These are phyloP conservation scores for Chydorus sphaericus DNA, from an alignment of 2,888 invertebrate species.

Conservation along the genomic window DNA sequence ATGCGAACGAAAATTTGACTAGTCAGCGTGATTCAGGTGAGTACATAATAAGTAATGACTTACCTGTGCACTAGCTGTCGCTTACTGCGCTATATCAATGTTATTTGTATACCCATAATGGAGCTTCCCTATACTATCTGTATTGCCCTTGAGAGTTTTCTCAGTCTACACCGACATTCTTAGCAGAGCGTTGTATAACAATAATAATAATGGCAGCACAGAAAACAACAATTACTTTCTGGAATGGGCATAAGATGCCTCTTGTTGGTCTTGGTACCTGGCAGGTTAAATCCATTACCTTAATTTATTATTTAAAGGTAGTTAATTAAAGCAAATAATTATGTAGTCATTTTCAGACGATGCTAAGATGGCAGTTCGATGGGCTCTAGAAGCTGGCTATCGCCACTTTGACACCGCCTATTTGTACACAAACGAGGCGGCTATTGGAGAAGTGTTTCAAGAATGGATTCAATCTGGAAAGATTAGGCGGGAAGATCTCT, in stretches of 20 bases:
- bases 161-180: too few species aligned
- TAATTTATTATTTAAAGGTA: not conserved
- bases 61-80: too few species aligned
- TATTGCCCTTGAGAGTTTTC: too few species aligned
- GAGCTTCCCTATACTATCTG: too few species aligned
- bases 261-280: slow-evolving; percentile 62
- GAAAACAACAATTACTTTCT: slow-evolving; percentile 9
- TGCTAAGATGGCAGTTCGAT: slow-evolving; percentile 24
- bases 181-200: too few species aligned
- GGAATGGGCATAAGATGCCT: slow-evolving; percentile 47
- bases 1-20: too few species aligned
- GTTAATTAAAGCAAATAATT: not conserved
- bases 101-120: too few species aligned
- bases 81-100: too few species aligned
- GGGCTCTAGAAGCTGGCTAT: slow-evolving; percentile 27
- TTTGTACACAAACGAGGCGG: slow-evolving; percentile 25
- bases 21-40: too few species aligned
- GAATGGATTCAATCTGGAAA: slow-evolving; percentile 23
- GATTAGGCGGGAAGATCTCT: slow-evolving; percentile 27
- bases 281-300: slow-evolving; percentile 46
- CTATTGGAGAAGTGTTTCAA: slow-evolving; percentile 25
- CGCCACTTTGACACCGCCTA: slow-evolving; percentile 28
- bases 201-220: too few species aligned
- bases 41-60: too few species aligned
- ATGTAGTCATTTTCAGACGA: slow-evolving; percentile 17